phyloP scores from a whole-genome alignment of 2,888 invertebrate species.

The Notodonta ziczac region DNA sequence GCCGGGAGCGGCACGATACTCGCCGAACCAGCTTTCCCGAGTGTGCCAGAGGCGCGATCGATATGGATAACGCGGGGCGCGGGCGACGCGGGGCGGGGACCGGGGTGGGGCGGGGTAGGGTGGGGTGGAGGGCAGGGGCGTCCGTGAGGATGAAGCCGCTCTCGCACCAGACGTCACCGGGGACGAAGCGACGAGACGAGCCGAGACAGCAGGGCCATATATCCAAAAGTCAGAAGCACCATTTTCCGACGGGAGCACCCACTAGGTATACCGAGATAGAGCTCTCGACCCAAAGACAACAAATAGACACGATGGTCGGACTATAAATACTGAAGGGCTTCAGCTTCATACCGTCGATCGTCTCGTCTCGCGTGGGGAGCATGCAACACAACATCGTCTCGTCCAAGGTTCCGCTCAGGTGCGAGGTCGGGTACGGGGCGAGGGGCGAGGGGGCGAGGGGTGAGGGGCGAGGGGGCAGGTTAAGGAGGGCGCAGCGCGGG shows the following conservation, averaged over 20 bases:
- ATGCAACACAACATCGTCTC: neutral
- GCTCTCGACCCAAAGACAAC: neutral
- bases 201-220: neutral
- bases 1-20: constrained; percentile 59
- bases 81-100: constrained; percentile 48
- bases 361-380: neutral
- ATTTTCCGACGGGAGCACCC: neutral
- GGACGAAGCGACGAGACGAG: constrained; percentile 8
- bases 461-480: constrained; percentile 46
- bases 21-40: constrained; percentile 66
- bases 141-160: constrained; percentile 16
- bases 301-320: neutral
- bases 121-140: constrained; percentile 26
- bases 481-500: constrained; percentile 87
- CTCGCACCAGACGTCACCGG: constrained; percentile 11
- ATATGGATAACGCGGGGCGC: constrained; percentile 67
- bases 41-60: constrained; percentile 74
- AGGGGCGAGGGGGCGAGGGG: constrained; percentile 22
- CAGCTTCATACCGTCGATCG: neutral
- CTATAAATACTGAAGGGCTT: neutral
- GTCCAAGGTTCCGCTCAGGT: neutral
- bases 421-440: constrained; percentile 6
- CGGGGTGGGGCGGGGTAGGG: constrained; percentile 39
- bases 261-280: neutral
- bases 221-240: neutral